Conservation (phyloP, 2,888 invertebrate species). For the Camptogramma bilineatum region DNA sequence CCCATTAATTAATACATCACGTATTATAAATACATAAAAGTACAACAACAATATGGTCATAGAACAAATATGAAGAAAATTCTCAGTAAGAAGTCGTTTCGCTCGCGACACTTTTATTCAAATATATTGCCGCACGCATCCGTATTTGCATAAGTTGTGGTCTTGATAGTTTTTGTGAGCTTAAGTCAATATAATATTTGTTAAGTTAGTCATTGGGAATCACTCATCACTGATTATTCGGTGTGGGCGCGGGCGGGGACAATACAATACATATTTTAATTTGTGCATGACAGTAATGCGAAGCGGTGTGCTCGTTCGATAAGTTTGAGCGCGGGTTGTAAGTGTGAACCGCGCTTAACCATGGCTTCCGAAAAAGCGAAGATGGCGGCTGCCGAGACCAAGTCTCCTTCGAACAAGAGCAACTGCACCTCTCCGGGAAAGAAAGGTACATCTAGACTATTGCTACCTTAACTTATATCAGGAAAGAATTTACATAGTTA, state of each 20-base stretch:
- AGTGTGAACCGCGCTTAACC: conserved; percentile 59
- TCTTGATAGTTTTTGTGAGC: conserved; percentile 57
- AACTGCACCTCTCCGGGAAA: conserved; percentile 82
- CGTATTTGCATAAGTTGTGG: conserved; percentile 56
- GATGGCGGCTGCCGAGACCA: conserved; percentile 78
- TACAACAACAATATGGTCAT: conserved; percentile 45
- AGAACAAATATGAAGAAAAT: conserved; percentile 52
- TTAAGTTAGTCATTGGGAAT: conserved; percentile 71
- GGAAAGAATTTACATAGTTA: not conserved
- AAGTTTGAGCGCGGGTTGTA: conserved; percentile 57
- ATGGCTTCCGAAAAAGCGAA: conserved; percentile 82
- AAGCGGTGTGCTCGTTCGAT: conserved; percentile 64
- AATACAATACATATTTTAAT: conserved; percentile 26
- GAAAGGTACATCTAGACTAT: conserved; percentile 68
- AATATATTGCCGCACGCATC: conserved; percentile 51
- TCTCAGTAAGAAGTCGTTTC: conserved; percentile 41
- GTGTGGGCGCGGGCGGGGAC: conserved; percentile 63
- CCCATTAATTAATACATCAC: conserved; percentile 63
- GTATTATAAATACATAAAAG: conserved; percentile 59
- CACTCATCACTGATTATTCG: conserved; percentile 73
- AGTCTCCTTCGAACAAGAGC: conserved; percentile 79
- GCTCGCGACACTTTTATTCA: conserved; percentile 46
- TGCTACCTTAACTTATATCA: not conserved
- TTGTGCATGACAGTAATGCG: conserved; percentile 69
- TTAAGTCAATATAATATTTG: conserved; percentile 72